Percentiles rank a stretch among this genome's conserved stretches.
Evolutionary conservation across 1,140 invertebrate genomes (phyloP).

Genomic region (Mylabris phalerata): DNA sequence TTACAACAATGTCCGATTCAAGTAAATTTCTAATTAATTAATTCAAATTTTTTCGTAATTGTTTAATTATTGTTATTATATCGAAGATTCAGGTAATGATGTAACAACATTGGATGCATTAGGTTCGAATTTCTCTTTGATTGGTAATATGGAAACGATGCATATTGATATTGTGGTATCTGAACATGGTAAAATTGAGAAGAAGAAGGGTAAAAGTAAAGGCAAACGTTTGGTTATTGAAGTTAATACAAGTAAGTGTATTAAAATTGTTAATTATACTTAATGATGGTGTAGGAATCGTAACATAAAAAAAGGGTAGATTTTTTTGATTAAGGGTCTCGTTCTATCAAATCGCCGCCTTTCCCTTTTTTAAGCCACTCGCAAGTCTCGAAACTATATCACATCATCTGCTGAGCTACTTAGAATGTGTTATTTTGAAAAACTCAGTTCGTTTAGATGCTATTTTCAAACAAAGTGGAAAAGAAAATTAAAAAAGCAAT

Average conservation of each 20-base stretch:
- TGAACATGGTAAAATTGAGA: slow-evolving; percentile 56
- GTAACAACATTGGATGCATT: slow-evolving; percentile 74
- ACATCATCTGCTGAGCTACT: no score
- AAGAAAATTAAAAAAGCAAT: no score
- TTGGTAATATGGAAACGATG: slow-evolving; percentile 77
- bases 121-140: slow-evolving; percentile 84
- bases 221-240: slow-evolving; percentile 37
- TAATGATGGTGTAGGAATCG: no score
- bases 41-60: neutral
- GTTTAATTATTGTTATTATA: slow-evolving; percentile 5
- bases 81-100: slow-evolving; percentile 44
- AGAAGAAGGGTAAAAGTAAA: slow-evolving; percentile 41
- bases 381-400: no score
- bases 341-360: no score
- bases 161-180: slow-evolving; percentile 91
- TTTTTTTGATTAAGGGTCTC: no score
- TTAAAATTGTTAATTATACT: no score
- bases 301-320: no score
- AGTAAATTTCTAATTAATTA: slow-evolving; percentile 18
- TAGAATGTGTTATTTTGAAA: no score
- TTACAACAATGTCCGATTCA: slow-evolving; percentile 38
- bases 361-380: no score
- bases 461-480: no score
- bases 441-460: no score
- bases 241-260: slow-evolving; percentile 24